A percentile compares a stretch with the other conserved stretches of the same genome.
These are phyloP conservation scores for Amphilophus citrinellus DNA, from an alignment of 2,113 vertebrate genomes.

Conservation along the genomic window DNA sequence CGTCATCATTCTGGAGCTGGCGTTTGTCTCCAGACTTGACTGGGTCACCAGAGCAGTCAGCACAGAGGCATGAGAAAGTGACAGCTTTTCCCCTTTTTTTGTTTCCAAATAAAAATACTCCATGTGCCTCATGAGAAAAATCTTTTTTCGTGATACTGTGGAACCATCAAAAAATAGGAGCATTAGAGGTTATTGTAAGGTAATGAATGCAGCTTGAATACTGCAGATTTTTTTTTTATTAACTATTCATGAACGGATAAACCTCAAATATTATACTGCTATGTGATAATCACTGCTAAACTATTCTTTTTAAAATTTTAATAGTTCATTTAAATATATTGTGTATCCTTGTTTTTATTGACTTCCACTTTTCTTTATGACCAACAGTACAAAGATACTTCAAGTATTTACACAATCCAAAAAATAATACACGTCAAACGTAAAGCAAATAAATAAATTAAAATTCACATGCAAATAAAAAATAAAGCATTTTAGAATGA, in stretches of 20 bases:
- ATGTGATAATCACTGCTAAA: accelerated
- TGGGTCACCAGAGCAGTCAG: conserved; percentile 71
- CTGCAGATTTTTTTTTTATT: too few relatives aligned
- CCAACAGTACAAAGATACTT: background rate
- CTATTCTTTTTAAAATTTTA: background rate
- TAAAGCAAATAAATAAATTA: background rate
- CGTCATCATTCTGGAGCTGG: conserved; percentile 76
- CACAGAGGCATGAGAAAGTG: conserved; percentile 70
- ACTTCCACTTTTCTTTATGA: background rate
- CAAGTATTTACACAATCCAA: background rate
- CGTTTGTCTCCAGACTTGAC: conserved; percentile 70
- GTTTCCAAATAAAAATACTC: conserved; percentile 37
- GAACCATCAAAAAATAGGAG: background rate
- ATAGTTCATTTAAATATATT: background rate
- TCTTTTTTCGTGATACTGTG: background rate
- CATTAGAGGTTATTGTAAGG: background rate
- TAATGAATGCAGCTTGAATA: background rate
- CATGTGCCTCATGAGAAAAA: background rate
- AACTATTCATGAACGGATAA: background rate
- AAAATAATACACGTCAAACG: background rate
- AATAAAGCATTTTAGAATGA: background rate
- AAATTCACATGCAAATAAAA: too few relatives aligned
- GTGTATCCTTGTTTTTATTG: background rate
- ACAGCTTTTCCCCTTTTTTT: conserved; percentile 49
- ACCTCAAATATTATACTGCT: background rate